Evolutionary conservation across 2,888 invertebrate genomes (phyloP).

Genomic region (Ormia ochracea): DNA sequence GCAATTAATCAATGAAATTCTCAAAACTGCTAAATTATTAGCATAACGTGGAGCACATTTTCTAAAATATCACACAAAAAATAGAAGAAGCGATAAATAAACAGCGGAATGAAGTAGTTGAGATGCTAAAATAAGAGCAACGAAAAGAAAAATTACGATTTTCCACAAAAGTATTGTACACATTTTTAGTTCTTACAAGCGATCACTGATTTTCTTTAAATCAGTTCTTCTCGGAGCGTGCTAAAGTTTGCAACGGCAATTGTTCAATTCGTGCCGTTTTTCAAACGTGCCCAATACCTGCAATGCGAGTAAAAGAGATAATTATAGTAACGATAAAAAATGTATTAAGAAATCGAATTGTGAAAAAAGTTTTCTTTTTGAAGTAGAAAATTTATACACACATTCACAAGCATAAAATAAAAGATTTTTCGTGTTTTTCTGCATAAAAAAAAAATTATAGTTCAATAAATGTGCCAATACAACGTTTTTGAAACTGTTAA

Average conservation of each 20-base stretch:
- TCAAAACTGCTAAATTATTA: background rate
- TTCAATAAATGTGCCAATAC: background rate
- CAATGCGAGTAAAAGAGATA: conserved; percentile 71
- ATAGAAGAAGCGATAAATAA: conserved; percentile 2
- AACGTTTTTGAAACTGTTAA: background rate
- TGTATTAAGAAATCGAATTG: conserved; percentile 52
- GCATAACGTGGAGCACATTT: background rate
- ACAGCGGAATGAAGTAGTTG: background rate
- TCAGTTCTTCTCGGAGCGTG: conserved; percentile 69
- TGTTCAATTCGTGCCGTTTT: conserved; percentile 42
- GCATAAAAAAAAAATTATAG: background rate
- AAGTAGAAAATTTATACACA: conserved; percentile 26
- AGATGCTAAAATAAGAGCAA: conserved; percentile 11
- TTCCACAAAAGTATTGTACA: too few species aligned
- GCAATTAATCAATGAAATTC: too few species aligned
- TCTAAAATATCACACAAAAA: conserved; percentile 1
- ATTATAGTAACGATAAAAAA: conserved; percentile 64
- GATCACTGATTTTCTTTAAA: conserved; percentile 66
- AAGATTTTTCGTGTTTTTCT: background rate
- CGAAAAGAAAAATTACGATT: conserved; percentile 27
- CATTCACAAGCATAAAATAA: background rate
- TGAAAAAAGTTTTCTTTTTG: conserved; percentile 28
- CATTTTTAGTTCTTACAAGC: conserved; percentile 61
- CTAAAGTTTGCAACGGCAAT: conserved; percentile 58
- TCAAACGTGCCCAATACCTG: conserved; percentile 57